Percentiles rank a stretch among this genome's conserved stretches.
These are phyloP conservation scores for Terebella lapidaria DNA, from an alignment of 2,888 invertebrate species.

Conservation along the genomic window DNA sequence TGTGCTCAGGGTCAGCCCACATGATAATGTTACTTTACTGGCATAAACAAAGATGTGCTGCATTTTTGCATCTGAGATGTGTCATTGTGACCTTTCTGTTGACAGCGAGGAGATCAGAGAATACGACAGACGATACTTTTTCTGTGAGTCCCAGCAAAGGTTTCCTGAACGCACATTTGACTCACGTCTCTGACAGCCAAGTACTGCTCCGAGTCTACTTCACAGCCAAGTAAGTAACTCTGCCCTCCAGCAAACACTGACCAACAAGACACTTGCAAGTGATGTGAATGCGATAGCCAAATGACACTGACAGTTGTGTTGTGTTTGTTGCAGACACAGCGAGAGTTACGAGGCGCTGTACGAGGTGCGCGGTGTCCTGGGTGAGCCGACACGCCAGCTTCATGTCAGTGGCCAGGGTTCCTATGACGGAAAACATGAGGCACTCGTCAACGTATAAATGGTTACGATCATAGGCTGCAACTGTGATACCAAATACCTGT, in stretches of 20 bases:
- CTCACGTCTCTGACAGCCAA: slow-evolving; percentile 41
- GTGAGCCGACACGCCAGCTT: slow-evolving; percentile 37
- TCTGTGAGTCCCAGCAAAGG: slow-evolving; percentile 34
- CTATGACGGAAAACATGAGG: slow-evolving; percentile 49
- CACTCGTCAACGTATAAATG: slow-evolving; percentile 30
- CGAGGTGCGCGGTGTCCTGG: slow-evolving; percentile 41
- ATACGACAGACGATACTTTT: slow-evolving; percentile 36
- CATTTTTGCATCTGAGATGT: too few species aligned
- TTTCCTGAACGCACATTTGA: slow-evolving; percentile 38
- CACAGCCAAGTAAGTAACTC: slow-evolving; percentile 47
- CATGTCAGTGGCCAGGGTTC: slow-evolving; percentile 42
- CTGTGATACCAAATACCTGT: too few species aligned
- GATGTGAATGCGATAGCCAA: too few species aligned
- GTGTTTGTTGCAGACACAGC: slow-evolving; percentile 44
- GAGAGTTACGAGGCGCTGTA: slow-evolving; percentile 41
- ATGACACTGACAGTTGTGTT: too few species aligned
- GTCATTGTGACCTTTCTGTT: too few species aligned
- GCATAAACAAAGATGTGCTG: too few species aligned
- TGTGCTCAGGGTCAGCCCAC: slow-evolving; percentile 30
- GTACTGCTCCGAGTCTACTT: slow-evolving; percentile 39
- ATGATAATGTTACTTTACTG: too few species aligned
- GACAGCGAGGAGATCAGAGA: too few species aligned
- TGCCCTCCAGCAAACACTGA: too few species aligned
- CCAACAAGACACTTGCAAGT: too few species aligned
- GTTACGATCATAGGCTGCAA: too few species aligned